A percentile compares a stretch with the other conserved stretches of the same genome.
Conservation (phyloP, 2,888 invertebrate genomes). For the Drosophila mercatorum region DNA sequence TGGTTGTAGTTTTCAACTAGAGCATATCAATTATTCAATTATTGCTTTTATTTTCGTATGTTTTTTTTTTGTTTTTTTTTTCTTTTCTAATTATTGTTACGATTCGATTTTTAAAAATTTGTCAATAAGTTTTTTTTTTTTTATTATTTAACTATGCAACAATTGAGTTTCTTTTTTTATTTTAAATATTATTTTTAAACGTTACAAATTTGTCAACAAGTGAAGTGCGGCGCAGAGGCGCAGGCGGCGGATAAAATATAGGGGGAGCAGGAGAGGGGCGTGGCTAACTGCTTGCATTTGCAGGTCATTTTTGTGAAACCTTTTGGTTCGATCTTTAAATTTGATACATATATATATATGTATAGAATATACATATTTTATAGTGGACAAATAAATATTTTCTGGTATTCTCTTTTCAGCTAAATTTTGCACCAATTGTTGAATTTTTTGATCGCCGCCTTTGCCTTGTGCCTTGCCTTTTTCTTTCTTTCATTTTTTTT, state of each 20-base stretch:
- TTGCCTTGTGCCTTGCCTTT: conserved; percentile 16
- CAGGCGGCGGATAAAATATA: neutral
- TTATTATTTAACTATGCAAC: conserved; percentile 71
- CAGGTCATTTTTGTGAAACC: conserved; percentile 82
- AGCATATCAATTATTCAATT: conserved; percentile 72
- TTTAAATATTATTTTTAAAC: conserved; percentile 23
- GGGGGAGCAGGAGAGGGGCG: neutral
- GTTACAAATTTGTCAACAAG: conserved; percentile 74
- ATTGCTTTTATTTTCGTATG: conserved; percentile 77
- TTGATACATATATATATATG: neutral
- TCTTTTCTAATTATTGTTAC: conserved; percentile 74
- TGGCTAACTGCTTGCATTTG: conserved; percentile 52
- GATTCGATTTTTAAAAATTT: conserved; percentile 73
- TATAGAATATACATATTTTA: conserved; percentile 26
- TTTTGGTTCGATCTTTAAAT: conserved; percentile 64
- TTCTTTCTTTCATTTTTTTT: neutral
- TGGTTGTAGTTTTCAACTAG: conserved; percentile 74
- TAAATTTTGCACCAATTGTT: conserved; percentile 42
- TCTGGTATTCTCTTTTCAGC: conserved; percentile 26
- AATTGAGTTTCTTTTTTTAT: conserved; percentile 53
- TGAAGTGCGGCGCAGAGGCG: conserved; percentile 24
- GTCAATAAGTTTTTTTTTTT: conserved; percentile 25
- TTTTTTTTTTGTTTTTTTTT: conserved; percentile 29
- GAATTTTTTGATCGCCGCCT: conserved; percentile 27
- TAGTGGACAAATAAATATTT: conserved; percentile 57